Conservation (phyloP, 2,888 invertebrate species). For the Clunio marinus region DNA sequence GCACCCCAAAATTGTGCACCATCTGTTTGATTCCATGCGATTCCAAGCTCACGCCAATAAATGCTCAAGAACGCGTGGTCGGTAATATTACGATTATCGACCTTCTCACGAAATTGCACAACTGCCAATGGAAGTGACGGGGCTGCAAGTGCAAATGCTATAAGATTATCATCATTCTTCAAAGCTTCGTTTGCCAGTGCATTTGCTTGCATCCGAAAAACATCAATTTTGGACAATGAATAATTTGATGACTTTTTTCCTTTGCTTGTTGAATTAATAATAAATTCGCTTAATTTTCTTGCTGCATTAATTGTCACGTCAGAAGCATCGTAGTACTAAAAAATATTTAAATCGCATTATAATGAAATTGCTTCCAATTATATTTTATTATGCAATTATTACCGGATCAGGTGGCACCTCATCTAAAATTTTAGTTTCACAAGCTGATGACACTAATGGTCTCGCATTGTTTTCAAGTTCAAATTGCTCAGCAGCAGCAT, state of each 20-base stretch:
- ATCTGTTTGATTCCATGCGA: constrained; percentile 51
- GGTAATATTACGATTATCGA: constrained; percentile 46
- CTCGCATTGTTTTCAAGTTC: not conserved
- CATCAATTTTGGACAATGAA: constrained; percentile 44
- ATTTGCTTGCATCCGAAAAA: constrained; percentile 49
- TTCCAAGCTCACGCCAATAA: constrained; percentile 51
- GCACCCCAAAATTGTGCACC: constrained; percentile 51
- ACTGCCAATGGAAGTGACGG: constrained; percentile 51
- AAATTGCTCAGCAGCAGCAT: not conserved
- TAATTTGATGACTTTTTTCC: constrained; percentile 44
- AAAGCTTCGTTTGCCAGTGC: constrained; percentile 49
- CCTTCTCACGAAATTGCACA: constrained; percentile 51
- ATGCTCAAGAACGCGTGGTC: constrained; percentile 50
- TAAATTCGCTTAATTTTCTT: constrained; percentile 49
- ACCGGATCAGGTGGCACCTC: constrained; percentile 50
- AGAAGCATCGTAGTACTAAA: constrained; percentile 49
- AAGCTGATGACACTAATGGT: constrained; percentile 40
- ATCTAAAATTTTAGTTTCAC: constrained; percentile 49
- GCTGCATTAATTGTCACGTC: constrained; percentile 50
- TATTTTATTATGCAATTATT: constrained; percentile 41
- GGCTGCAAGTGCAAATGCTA: constrained; percentile 52
- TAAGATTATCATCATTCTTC: constrained; percentile 49
- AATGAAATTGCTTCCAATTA: no score
- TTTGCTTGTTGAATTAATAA: constrained; percentile 43
- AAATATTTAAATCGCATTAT: constrained; percentile 6